Evolutionary conservation across 2,797 vertebrate species (phyloP).

Genomic region (Tenualosa ilisha): DNA sequence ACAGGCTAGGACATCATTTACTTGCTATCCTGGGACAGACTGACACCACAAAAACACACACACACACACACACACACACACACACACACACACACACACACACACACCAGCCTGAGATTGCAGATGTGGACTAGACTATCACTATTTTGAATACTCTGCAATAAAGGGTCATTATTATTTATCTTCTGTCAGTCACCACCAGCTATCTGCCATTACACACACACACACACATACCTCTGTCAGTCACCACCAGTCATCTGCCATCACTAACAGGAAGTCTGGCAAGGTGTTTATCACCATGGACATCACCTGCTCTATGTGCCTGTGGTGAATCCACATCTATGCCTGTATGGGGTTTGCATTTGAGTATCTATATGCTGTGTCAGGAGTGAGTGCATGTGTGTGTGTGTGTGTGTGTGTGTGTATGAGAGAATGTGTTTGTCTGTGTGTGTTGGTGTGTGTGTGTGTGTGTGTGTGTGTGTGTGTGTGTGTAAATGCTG

Average conservation of each 20-base stretch:
- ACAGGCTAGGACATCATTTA: background rate
- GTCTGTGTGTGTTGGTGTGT: background rate
- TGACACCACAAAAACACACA: background rate
- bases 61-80: slow-evolving; percentile 13
- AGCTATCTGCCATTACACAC: no score
- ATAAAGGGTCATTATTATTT: background rate
- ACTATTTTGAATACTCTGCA: background rate
- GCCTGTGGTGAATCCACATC: no score
- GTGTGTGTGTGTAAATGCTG: background rate
- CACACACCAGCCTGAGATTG: background rate
- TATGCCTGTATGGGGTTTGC: no score
- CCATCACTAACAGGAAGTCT: background rate
- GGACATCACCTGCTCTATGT: no score
- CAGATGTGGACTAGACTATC: background rate
- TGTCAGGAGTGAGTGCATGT: no score
- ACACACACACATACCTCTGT: background rate
- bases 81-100: background rate
- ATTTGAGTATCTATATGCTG: no score
- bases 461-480: slow-evolving; percentile 5
- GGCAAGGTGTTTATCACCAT: background rate
- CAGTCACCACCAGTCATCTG: background rate
- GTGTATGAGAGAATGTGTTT: background rate
- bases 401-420: background rate
- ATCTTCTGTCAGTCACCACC: background rate
- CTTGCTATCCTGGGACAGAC: background rate